Base-by-base conservation (phyloP, 1,140 invertebrate species). In the Parapsyche elsis region DNA sequence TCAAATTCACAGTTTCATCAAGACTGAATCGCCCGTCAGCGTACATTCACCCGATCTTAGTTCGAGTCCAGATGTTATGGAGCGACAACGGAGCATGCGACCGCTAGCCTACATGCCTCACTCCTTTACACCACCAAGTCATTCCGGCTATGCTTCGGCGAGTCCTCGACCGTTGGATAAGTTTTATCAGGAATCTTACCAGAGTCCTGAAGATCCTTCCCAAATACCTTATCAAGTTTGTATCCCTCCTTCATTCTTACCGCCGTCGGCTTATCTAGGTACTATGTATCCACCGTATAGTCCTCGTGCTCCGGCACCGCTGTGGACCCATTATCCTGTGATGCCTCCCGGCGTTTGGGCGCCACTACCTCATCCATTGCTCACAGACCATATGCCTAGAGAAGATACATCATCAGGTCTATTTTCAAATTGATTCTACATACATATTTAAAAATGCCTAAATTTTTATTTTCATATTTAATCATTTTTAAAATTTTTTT, bases 321-420 rank as follows among this genome's bases (percentile, higher is more conserved):
- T 87, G 81, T 84, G 84, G 81, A 81, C 82, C 81, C 78, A 83
- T 73, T 85, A 84, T 84, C 85, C 84, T 10, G 81, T 84, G 24
- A 78, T 84, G 81, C 85, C 86, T 81, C 86, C 87, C 12, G 85
- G 86, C 7, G 85, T 86, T 30, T 88, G 87, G 87, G 86, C 87
- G 80, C 87, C 87, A 79, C 84, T 87, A 71, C 53, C 87, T 71
- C 87, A 87, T 76, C 87, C 88, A 45, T 85, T 89, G 76, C 84
- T 88, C 83, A 85, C 87, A 61, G 87, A 89, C 82, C 88, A 86
- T 83, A 85, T 88, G 81, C 86, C 87, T 73, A 86, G 87, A 83
- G 88, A 89, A 78, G 88, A 89, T 84, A 85, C 87, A 80, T 86
- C 87, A 82, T 87, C 87, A 84, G 88, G 88, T 89, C 16, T 84